Evolutionary conservation across 2,113 vertebrate genomes (phyloP).

Genomic region (Geothlypis trichas): DNA sequence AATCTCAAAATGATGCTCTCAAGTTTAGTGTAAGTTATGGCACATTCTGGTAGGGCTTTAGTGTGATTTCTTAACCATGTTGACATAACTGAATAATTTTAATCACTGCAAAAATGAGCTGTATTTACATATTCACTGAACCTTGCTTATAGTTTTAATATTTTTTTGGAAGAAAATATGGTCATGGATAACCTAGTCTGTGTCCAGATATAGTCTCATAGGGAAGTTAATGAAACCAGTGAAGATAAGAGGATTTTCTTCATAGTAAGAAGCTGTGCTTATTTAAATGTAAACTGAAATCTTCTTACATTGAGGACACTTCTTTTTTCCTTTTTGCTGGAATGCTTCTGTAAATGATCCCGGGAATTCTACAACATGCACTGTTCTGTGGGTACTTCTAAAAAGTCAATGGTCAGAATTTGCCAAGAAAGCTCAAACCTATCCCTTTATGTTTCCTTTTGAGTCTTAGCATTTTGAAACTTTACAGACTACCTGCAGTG

Average conservation of each 20-base stretch:
- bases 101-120: background rate
- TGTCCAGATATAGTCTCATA: background rate
- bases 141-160: background rate
- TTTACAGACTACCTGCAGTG: background rate
- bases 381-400: background rate
- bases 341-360: background rate
- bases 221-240: background rate
- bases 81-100: background rate
- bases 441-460: background rate
- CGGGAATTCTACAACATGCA: background rate
- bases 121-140: background rate
- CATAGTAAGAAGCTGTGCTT: background rate
- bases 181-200: background rate
- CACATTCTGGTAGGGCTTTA: background rate
- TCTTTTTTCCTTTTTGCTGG: background rate
- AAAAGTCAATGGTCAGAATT: background rate
- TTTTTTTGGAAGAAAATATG: background rate
- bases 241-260: background rate
- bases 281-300: background rate
- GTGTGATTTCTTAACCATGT: background rate
- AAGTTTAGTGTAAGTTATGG: background rate
- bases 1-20: background rate
- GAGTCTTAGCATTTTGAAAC: background rate
- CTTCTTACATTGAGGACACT: background rate
- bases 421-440: background rate